Evolutionary conservation across 1,140 invertebrate species (phyloP).

Genomic region (Drosophila lowei): DNA sequence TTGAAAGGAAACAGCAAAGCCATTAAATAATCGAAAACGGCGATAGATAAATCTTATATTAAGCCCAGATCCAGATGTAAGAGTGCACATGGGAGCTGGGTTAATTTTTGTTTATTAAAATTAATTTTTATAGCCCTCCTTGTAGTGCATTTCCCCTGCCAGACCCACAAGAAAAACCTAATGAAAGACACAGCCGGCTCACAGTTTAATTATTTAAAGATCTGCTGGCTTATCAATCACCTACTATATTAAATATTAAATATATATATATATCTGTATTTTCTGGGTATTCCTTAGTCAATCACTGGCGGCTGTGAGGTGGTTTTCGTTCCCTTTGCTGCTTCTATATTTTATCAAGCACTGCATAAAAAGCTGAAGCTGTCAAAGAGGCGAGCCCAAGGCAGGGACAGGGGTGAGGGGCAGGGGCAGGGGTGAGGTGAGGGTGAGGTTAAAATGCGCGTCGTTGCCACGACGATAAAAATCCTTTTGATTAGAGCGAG

Average conservation of each 20-base stretch:
- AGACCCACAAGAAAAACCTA: no score
- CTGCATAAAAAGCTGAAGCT: slow-evolving; percentile 55
- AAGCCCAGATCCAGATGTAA: no score
- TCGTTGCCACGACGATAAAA: slow-evolving; percentile 70
- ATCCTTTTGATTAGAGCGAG: slow-evolving; percentile 75
- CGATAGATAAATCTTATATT: no score
- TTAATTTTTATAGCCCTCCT: no score
- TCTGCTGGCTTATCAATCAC: no score
- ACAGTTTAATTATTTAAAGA: no score
- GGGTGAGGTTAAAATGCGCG: slow-evolving; percentile 36
- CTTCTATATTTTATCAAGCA: slow-evolving; percentile 31
- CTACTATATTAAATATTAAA: background rate
- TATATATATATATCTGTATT: background rate
- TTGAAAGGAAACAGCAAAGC: no score
- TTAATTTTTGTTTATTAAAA: no score
- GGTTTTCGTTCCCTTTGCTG: slow-evolving; percentile 18
- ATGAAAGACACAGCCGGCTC: no score
- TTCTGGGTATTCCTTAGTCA: slow-evolving; percentile 43
- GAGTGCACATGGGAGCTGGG: no score
- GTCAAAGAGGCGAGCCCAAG: slow-evolving; percentile 30
- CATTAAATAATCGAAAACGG: no score
- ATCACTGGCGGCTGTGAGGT: slow-evolving; percentile 27
- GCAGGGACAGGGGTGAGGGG: background rate
- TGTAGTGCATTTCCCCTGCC: no score
- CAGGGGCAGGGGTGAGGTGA: slow-evolving; percentile 7